These are phyloP conservation scores for Catostomus latipinnis DNA, from an alignment of 2,797 vertebrate species.

Conservation along the genomic window DNA sequence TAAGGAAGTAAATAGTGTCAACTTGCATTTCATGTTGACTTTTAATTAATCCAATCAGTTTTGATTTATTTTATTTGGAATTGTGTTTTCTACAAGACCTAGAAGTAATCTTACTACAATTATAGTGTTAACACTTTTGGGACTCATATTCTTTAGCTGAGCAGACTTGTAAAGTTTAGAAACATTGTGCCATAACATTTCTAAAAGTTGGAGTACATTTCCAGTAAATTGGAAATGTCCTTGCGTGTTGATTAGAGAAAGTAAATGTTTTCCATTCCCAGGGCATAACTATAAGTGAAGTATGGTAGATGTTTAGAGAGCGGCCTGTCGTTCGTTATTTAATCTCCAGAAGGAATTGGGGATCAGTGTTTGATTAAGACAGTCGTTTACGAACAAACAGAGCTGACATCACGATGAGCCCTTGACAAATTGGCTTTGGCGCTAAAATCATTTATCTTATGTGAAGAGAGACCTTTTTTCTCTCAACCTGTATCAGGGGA, in stretches of 20 bases:
- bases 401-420: constrained; percentile 52
- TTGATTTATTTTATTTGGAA: not conserved
- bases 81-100: not conserved
- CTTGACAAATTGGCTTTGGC: constrained; percentile 64
- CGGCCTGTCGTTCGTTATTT: constrained; percentile 18
- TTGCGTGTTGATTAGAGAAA: constrained; percentile 6
- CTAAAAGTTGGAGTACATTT: constrained; percentile 7
- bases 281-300: constrained; percentile 26
- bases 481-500: constrained; percentile 35
- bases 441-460: constrained; percentile 62
- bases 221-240: constrained; percentile 13
- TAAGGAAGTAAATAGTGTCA: not conserved
- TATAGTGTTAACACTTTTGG: constrained; percentile 2
- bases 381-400: constrained; percentile 53
- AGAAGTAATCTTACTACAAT: not conserved
- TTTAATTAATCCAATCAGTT: not conserved
- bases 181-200: constrained; percentile 14
- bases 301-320: constrained; percentile 31
- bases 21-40: not conserved
- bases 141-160: not conserved
- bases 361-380: constrained; percentile 72
- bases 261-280: constrained; percentile 3
- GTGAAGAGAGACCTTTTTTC: constrained; percentile 49
- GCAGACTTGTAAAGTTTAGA: not conserved
- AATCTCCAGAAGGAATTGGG: constrained; percentile 57